Conservation (phyloP, 2,888 invertebrate genomes). For the Epistrophe grossulariae region DNA sequence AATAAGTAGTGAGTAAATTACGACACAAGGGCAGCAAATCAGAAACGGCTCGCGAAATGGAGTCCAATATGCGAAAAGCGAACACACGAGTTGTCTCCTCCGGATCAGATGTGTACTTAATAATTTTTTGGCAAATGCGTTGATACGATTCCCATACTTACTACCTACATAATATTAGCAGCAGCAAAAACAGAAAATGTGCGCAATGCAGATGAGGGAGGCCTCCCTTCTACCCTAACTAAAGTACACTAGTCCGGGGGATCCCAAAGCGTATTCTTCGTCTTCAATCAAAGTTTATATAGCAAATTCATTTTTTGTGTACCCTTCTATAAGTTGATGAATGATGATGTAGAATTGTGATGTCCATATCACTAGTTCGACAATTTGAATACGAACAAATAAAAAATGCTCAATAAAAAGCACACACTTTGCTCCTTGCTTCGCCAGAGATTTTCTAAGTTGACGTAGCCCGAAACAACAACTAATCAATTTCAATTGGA, state of each 20-base stretch:
- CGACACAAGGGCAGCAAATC: slow-evolving; percentile 38
- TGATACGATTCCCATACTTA: slow-evolving; percentile 50
- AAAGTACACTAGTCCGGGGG: background rate
- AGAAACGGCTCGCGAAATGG: slow-evolving; percentile 9
- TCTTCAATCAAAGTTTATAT: slow-evolving; percentile 37
- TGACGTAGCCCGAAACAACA: slow-evolving; percentile 46
- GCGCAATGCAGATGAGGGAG: slow-evolving; percentile 74
- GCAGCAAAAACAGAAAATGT: slow-evolving; percentile 46
- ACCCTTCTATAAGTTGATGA: slow-evolving; percentile 21
- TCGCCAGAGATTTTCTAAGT: slow-evolving; percentile 15
- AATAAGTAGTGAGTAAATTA: background rate
- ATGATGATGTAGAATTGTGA: background rate
- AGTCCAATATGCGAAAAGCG: slow-evolving; percentile 5
- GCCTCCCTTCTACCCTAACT: slow-evolving; percentile 33
- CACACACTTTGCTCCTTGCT: slow-evolving; percentile 48
- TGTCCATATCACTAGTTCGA: slow-evolving; percentile 8
- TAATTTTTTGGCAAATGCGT: slow-evolving; percentile 49
- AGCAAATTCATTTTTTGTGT: slow-evolving; percentile 29
- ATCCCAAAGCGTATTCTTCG: slow-evolving; percentile 9
- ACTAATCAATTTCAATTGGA: slow-evolving; percentile 53
- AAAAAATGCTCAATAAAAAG: slow-evolving; percentile 50
- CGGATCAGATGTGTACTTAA: slow-evolving; percentile 64
- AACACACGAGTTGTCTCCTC: slow-evolving; percentile 38
- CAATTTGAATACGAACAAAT: background rate
- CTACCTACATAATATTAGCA: slow-evolving; percentile 34